Conservation (phyloP, 2,113 vertebrate species). For the Paracanthobrama guichenoti region DNA sequence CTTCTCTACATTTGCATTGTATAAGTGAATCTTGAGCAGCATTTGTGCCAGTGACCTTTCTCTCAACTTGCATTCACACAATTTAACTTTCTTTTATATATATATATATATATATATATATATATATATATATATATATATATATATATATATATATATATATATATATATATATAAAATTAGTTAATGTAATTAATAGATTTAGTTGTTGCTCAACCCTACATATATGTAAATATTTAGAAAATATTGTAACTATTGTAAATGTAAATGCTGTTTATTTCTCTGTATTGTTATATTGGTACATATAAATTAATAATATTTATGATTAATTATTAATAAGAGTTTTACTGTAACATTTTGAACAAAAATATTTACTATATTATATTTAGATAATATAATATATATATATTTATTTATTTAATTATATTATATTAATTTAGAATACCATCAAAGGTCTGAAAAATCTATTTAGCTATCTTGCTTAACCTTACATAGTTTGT, state of each 20-base stretch:
- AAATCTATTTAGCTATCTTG: neutral
- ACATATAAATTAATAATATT: neutral
- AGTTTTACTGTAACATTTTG: neutral
- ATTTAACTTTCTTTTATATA: neutral
- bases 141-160: neutral
- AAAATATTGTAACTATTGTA: neutral
- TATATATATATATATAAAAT: neutral
- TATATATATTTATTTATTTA: neutral
- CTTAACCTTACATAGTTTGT: neutral
- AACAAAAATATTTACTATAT: neutral
- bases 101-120: too few species aligned
- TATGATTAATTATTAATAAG: neutral
- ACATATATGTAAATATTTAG: too few species aligned
- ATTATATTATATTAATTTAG: neutral
- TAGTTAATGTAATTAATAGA: too few species aligned
- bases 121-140: too few species aligned
- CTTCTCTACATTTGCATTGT: neutral
- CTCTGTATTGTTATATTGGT: neutral
- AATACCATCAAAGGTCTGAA: too few species aligned
- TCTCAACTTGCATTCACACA: conserved; percentile 34
- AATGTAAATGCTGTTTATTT: too few species aligned
- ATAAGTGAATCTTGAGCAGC: conserved; percentile 15
- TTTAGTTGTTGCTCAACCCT: too few species aligned
- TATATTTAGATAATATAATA: neutral
- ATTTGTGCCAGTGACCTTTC: conserved; percentile 33